A percentile compares a stretch with the other conserved stretches of the same genome.
Evolutionary conservation across 2,113 vertebrate genomes (phyloP).

Genomic region (Hemicordylus capensis): DNA sequence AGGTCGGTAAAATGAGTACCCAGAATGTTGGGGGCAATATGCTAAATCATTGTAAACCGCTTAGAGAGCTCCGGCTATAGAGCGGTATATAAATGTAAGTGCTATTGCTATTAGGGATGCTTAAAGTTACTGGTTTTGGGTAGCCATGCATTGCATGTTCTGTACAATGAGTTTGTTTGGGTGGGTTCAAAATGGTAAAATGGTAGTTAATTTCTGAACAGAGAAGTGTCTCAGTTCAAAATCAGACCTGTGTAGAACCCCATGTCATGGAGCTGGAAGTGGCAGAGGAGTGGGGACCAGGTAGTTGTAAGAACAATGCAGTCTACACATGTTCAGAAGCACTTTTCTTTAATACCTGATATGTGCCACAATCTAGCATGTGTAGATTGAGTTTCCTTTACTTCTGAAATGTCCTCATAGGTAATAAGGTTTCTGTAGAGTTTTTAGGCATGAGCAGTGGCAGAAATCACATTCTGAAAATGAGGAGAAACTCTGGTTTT

Average conservation of each 20-base stretch:
- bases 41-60: too few relatives aligned
- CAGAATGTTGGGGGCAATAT: too few relatives aligned
- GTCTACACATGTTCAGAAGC: background rate
- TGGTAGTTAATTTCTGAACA: background rate
- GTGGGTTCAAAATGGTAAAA: background rate
- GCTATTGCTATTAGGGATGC: background rate
- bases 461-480: background rate
- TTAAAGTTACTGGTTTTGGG: background rate
- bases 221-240: background rate
- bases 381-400: background rate
- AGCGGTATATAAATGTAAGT: too few relatives aligned
- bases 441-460: background rate
- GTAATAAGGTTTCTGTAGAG: too few relatives aligned
- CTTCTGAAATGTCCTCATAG: background rate
- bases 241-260: background rate
- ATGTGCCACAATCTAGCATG: background rate
- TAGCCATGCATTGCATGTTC: background rate
- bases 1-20: too few relatives aligned
- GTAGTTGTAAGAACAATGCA: background rate
- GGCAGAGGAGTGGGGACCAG: background rate
- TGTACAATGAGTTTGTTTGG: background rate
- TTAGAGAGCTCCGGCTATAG: too few relatives aligned
- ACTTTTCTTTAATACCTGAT: background rate
- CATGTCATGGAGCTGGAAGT: background rate
- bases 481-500: conserved; percentile 23